phyloP scores from a whole-genome alignment of 92 coral and sea anemone genomes.

The Metridium senile region DNA sequence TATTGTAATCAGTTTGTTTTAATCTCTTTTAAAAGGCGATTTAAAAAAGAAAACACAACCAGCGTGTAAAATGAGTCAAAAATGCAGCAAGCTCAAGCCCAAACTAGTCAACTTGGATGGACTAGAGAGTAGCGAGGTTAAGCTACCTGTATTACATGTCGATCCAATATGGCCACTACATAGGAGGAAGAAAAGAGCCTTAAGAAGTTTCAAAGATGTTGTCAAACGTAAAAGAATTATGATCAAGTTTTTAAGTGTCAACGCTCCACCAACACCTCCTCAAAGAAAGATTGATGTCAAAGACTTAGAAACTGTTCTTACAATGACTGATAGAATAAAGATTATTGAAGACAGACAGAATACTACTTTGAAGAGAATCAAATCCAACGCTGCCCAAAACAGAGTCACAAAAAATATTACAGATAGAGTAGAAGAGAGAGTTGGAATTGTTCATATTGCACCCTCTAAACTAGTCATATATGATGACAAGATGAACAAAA shows the following conservation, averaged over 20 bases:
- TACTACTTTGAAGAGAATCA: neutral
- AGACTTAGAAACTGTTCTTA: slow-evolving; percentile 11
- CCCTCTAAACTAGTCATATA: neutral
- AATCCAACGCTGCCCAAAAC: neutral
- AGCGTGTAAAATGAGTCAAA: neutral
- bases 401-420: neutral
- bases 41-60: too few species aligned
- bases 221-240: slow-evolving; percentile 42
- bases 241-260: slow-evolving; percentile 31
- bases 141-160: slow-evolving; percentile 33
- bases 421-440: neutral
- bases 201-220: slow-evolving; percentile 23
- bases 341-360: slow-evolving; percentile 13
- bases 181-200: slow-evolving; percentile 19
- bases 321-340: slow-evolving; percentile 11
- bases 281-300: neutral
- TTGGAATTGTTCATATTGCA: neutral
- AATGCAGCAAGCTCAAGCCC: neutral
- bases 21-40: too few species aligned
- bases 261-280: neutral
- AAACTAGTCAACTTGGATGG: neutral
- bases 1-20: too few species aligned
- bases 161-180: slow-evolving; percentile 64
- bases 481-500: neutral
- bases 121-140: neutral